These are phyloP conservation scores for Takifugu ocellatus DNA, from an alignment of 2,797 vertebrate genomes.

Conservation along the genomic window DNA sequence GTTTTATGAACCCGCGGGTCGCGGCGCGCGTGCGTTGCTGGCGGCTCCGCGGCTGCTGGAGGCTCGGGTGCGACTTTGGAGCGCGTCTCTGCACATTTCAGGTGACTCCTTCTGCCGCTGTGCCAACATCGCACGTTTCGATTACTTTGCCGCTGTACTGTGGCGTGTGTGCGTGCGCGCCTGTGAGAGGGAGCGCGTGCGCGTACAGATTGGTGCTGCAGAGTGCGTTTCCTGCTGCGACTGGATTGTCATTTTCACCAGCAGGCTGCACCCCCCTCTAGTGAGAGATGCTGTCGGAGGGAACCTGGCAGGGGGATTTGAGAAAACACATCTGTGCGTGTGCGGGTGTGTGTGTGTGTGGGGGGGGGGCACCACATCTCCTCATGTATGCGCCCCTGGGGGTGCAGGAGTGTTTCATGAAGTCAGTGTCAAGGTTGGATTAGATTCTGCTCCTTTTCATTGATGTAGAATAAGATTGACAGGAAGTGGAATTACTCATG, in stretches of 20 bases:
- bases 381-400: no score
- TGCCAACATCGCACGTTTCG: not conserved
- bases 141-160: slow-evolving; percentile 25
- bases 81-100: not conserved
- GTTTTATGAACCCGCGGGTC: slow-evolving; percentile 70
- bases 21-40: not conserved
- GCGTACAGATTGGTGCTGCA: not conserved
- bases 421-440: no score
- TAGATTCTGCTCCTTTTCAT: no score
- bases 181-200: not conserved
- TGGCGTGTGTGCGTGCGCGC: not conserved
- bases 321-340: no score
- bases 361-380: no score
- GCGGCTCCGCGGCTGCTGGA: slow-evolving; percentile 14
- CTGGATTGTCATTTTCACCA: not conserved
- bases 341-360: no score
- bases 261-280: not conserved
- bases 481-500: no score
- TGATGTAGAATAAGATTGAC: no score
- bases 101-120: not conserved
- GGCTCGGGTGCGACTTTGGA: not conserved
- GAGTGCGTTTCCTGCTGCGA: not conserved
- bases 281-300: not conserved
- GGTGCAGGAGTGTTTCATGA: no score
- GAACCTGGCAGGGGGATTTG: not conserved